Base-by-base conservation (phyloP, 2,113 vertebrate species). In the Sprattus sprattus region DNA sequence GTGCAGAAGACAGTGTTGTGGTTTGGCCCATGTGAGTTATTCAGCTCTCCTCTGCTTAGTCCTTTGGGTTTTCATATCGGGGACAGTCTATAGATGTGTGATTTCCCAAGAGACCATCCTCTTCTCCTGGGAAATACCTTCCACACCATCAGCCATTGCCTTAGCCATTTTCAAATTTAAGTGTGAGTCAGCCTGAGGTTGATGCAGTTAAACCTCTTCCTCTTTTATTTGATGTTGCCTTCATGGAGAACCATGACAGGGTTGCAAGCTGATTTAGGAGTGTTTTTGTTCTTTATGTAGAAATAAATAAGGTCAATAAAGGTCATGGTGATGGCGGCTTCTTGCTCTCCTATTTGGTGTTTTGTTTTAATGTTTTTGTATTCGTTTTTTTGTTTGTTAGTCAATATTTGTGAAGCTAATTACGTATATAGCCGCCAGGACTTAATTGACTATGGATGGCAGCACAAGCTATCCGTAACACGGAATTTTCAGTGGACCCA, bases 141-240 rank as follows among this genome's bases (percentile, higher is more conserved):
- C 64, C 64, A 67, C n/a, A 25, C 60, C 22, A n/a, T 25, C 22
- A 25, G 7, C 60, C 60, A 9, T 25, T 64, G 5, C 22, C n/a
- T n/a, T 9, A 25, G 9, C 60, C 8, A 6, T 25, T 64, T 64
- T 4, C 20, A 5, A 60, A 60, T 22, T 60, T 6, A 60, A 18
- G 22, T 64, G n/a, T 64, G 60, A 64, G 64, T 60, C 64, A 28
- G n/a, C 64, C 64, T 28, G 64, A 67, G 64, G 64, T 67, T 67
- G n/a, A 11, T 7, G 11, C 9, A 11, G n/a, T 67, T 9, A 67
- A 67, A 67, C 13, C 64, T 67, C n/a, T 67, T 28, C n/a, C 64
- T 28, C 64, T 2, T 67, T 8, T 11, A 6, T 57, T 20, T 2
- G 25, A 9, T 67, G 25, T 25, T 67, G 22, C 64, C 7, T 11